These are phyloP conservation scores for Forbesichthys agassizii DNA, from an alignment of 2,113 vertebrate species.

Conservation along the genomic window DNA sequence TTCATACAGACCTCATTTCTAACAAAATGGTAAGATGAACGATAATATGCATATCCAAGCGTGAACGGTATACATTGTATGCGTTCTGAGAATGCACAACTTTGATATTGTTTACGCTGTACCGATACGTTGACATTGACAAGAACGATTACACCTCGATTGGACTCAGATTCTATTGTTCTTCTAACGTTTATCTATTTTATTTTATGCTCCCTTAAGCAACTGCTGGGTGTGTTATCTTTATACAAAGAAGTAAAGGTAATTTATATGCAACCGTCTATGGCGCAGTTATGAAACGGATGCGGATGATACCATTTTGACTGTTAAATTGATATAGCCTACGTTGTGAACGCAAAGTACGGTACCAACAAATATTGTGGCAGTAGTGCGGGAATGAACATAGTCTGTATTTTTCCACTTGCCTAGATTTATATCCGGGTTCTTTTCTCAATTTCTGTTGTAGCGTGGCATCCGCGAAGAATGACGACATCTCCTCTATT, in stretches of 20 bases:
- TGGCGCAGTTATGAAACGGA: conserved; percentile 1
- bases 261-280: background rate
- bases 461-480: conserved; percentile 5
- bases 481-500: conserved; percentile 7
- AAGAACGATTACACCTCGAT: background rate
- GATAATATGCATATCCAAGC: background rate
- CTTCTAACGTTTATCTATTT: no score
- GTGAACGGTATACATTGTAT: background rate
- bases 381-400: no score
- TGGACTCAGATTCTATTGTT: background rate
- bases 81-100: background rate
- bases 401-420: no score
- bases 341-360: no score
- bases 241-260: background rate
- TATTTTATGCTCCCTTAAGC: background rate
- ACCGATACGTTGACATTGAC: conserved; percentile 27
- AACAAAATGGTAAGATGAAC: conserved; percentile 63
- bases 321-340: background rate
- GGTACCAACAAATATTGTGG: no score
- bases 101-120: no score
- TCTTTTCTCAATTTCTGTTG: conserved; percentile 28
- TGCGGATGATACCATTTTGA: background rate
- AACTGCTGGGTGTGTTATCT: background rate
- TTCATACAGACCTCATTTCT: background rate
- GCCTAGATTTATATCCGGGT: no score